Evolutionary conservation across 2,113 vertebrate genomes (phyloP).

Genomic region (Salvelinus namaycush): DNA sequence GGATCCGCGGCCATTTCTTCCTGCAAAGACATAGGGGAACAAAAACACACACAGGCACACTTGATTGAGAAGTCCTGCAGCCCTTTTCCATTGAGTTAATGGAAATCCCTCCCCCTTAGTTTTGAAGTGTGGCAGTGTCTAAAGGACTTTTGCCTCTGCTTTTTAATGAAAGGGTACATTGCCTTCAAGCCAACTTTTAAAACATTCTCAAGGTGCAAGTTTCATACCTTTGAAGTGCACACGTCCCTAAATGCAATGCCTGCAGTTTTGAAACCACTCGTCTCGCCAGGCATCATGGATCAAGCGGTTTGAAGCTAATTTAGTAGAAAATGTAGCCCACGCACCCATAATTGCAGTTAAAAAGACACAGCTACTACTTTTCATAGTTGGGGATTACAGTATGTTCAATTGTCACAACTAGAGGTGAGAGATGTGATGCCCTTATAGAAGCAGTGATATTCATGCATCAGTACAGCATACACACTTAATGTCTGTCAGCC

Average conservation of each 20-base stretch:
- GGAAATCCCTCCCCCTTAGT: slow-evolving; percentile 87
- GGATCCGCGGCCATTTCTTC: slow-evolving; percentile 83
- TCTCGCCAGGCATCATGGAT: slow-evolving; percentile 74
- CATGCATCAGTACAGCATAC: no score
- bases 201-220: slow-evolving; percentile 77
- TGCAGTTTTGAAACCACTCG: slow-evolving; percentile 77
- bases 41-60: slow-evolving; percentile 76
- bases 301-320: slow-evolving; percentile 78
- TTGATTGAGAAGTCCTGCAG: slow-evolving; percentile 85
- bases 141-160: slow-evolving; percentile 79
- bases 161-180: slow-evolving; percentile 79
- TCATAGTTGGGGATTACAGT: slow-evolving; percentile 23
- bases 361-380: slow-evolving; percentile 64
- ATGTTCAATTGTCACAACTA: slow-evolving; percentile 22
- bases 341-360: slow-evolving; percentile 72
- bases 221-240: slow-evolving; percentile 80
- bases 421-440: no score
- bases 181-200: slow-evolving; percentile 77
- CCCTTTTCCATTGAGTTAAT: slow-evolving; percentile 82
- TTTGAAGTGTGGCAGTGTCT: slow-evolving; percentile 91
- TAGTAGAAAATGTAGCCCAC: slow-evolving; percentile 76
- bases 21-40: slow-evolving; percentile 79
- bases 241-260: slow-evolving; percentile 75
- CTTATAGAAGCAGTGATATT: no score
- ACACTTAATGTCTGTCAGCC: no score